Percentiles rank a stretch among this genome's conserved stretches.
Conservation (phyloP, 1,140 invertebrate genomes). For the Octopus sinensis region DNA sequence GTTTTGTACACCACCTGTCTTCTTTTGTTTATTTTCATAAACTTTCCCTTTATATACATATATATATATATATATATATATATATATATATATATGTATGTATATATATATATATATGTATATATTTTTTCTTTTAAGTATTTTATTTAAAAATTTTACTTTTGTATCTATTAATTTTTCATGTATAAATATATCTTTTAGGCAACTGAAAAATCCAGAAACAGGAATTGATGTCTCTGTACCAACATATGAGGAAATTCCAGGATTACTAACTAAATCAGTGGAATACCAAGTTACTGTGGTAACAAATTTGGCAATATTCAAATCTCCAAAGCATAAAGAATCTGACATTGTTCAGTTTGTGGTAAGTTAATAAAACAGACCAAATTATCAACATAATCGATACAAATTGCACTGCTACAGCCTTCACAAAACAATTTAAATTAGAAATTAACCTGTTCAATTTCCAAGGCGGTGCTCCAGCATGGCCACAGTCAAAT, state of each 20-base stretch:
- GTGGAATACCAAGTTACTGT: conserved; percentile 45
- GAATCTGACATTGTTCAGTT: conserved; percentile 48
- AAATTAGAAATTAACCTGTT: not conserved
- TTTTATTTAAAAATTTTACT: no score
- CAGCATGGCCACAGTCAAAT: no score
- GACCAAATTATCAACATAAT: not conserved
- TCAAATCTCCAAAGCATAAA: conserved; percentile 48
- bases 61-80: no score
- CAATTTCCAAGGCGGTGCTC: not conserved
- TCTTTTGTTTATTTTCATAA: no score
- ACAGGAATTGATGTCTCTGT: conserved; percentile 44
- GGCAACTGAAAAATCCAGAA: conserved; percentile 45
- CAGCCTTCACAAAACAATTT: not conserved
- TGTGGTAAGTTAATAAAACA: conserved; percentile 32
- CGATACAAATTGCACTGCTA: not conserved
- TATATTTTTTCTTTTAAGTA: no score
- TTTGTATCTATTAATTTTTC: no score
- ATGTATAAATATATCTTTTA: conserved; percentile 18
- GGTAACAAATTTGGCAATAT: conserved; percentile 40
- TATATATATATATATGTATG: no score
- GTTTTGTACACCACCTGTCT: no score
- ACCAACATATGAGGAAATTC: conserved; percentile 36
- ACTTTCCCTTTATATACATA: no score
- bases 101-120: no score
- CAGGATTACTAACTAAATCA: conserved; percentile 34